phyloP scores from a whole-genome alignment of 1,140 invertebrate genomes.

The Drosophila lacteicornis region DNA sequence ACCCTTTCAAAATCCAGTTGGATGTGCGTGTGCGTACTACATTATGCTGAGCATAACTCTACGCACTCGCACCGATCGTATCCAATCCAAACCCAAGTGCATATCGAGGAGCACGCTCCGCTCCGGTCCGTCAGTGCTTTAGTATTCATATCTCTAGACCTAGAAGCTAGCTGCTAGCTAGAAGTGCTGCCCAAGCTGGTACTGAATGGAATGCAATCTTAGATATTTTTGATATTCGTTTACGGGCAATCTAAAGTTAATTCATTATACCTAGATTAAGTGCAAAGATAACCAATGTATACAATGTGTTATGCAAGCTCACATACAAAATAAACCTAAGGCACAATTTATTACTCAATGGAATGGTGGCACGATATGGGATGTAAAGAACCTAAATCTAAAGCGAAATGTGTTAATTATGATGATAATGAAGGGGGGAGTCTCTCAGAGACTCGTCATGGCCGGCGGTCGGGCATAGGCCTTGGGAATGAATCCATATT shows the following conservation, averaged over 20 bases:
- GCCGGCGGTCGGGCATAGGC: constrained; percentile 96
- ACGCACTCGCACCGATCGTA: constrained; percentile 27
- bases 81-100: constrained; percentile 60
- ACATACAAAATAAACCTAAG: constrained; percentile 53
- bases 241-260: constrained; percentile 30
- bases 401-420: constrained; percentile 1
- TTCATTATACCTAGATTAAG: constrained; percentile 40
- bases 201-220: constrained; percentile 18
- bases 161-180: constrained; percentile 27
- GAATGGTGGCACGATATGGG: constrained; percentile 6
- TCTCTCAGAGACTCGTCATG: constrained; percentile 90
- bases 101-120: constrained; percentile 48
- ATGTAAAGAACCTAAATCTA: not conserved
- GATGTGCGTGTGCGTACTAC: constrained; percentile 44
- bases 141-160: constrained; percentile 58
- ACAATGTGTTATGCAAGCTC: constrained; percentile 43
- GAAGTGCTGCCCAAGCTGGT: constrained; percentile 29
- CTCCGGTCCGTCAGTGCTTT: constrained; percentile 57
- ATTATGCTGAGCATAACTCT: constrained; percentile 74
- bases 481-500: constrained; percentile 98
- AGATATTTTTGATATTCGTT: constrained; percentile 47
- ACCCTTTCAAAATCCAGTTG: not conserved
- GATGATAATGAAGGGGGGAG: not conserved
- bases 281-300: constrained; percentile 18
- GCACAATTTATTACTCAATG: constrained; percentile 47